phyloP scores from a whole-genome alignment of 1,140 invertebrate species.

The Caenorhabditis brenneri region DNA sequence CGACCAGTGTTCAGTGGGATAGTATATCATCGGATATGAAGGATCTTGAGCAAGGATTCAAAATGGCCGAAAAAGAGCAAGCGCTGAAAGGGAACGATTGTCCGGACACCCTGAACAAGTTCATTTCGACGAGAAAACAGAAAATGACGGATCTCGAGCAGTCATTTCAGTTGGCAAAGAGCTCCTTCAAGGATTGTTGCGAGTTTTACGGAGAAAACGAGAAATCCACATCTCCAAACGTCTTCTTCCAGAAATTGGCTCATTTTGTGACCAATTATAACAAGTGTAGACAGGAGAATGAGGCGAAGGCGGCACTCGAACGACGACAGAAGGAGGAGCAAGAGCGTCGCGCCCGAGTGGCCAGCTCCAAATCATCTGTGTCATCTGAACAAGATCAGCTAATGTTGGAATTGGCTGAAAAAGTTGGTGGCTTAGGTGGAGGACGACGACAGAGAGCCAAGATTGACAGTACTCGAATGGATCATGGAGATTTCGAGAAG shows the following conservation, averaged over 20 bases:
- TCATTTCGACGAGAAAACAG: conserved; percentile 52
- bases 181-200: conserved; percentile 59
- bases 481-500: conserved; percentile 58
- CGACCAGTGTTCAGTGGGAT: conserved; percentile 60
- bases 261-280: conserved; percentile 60
- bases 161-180: conserved; percentile 47
- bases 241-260: conserved; percentile 59
- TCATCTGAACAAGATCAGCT: conserved; percentile 43
- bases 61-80: conserved; percentile 58
- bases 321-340: conserved; percentile 46
- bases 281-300: conserved; percentile 51
- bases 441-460: conserved; percentile 34
- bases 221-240: conserved; percentile 52
- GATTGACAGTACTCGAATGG: conserved; percentile 54
- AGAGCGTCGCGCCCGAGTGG: conserved; percentile 2
- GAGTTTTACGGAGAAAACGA: conserved; percentile 64
- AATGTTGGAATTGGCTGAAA: conserved; percentile 52
- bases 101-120: conserved; percentile 54
- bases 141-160: conserved; percentile 51
- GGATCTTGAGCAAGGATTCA: conserved; percentile 57
- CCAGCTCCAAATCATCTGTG: neutral
- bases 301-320: conserved; percentile 44
- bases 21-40: conserved; percentile 52
- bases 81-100: conserved; percentile 55
- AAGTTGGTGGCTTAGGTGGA: conserved; percentile 39